Base-by-base conservation (phyloP, 1,140 invertebrate species). In the Tenebrio molitor region DNA sequence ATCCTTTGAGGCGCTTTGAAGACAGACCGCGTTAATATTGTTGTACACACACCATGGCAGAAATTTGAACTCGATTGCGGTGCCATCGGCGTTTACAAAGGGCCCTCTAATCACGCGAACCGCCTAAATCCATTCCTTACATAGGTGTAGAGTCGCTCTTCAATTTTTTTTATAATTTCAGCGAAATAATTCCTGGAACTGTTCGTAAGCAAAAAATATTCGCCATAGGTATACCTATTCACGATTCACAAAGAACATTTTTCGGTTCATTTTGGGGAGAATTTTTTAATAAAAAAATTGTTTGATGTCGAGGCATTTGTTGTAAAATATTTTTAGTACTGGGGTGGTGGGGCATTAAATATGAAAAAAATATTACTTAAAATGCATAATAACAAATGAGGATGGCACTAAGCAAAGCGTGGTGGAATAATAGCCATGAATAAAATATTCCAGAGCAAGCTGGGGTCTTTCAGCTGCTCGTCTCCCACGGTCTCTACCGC, bases 401-500 rank as follows among this genome's bases (percentile, higher is more conserved):
- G 7, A 58, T 14, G 10, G 1, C 19, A 53, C 10, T 29, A 58
- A 25, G 12, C 15, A 25, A 58, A 58, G 23, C 21, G 5, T 12
- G 6, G 23, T 58, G 50, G 25, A 58, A 58, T 58, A 25, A 58
- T 17, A 12, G 1, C 8, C n/a, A 58, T 58, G 50, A 58, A 58
- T 66, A 44, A 42, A 66, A 19, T 21, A 42, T 36, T 17, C 6
- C 23, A 42, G 14, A 44, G 25, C 36, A 39, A 12, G 12, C 4
- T 39, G 7, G 1, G 64, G 36, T 14, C 64, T 15, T 42, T 14
- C 64, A 66, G 29, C 12, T 66, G 64, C 7, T 23, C 1, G 14
- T 66, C 42, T 66, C 64, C 42, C 64, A 66, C 64, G 64, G 39
- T 42, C 64, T 19, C 64, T 66, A 66, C 64, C 58, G 64, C 64